A percentile compares a stretch with the other conserved stretches of the same genome.
Conservation (phyloP, 2,797 vertebrate species). For the Acrossocheilus fasciatus region DNA sequence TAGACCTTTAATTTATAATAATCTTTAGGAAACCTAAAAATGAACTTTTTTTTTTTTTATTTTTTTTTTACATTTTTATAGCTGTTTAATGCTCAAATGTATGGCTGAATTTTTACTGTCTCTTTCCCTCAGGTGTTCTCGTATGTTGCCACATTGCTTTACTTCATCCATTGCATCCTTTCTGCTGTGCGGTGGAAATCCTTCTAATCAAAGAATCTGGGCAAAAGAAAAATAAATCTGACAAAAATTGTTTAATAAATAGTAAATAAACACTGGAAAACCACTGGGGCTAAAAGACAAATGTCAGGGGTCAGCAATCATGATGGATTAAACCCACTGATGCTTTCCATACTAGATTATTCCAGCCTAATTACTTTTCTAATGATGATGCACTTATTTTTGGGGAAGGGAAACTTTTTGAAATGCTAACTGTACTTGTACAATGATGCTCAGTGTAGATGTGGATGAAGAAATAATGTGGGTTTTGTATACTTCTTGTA, state of each 20-base stretch:
- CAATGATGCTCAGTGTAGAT: neutral
- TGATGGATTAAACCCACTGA: neutral
- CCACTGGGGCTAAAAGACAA: neutral
- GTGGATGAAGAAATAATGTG: neutral
- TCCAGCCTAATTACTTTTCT: neutral
- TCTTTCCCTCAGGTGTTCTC: conserved; percentile 74
- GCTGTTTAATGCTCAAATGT: neutral
- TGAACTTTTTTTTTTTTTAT: too few species aligned
- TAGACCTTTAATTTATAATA: neutral
- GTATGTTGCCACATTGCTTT: conserved; percentile 70
- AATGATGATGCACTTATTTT: conserved; percentile 3
- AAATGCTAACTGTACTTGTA: neutral
- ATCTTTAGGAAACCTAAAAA: neutral
- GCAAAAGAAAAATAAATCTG: neutral
- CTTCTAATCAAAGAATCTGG: conserved; percentile 65
- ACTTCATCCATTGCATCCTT: conserved; percentile 79
- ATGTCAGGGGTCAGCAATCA: neutral
- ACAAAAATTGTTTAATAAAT: neutral
- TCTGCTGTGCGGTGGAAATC: conserved; percentile 78
- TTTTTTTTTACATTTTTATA: neutral
- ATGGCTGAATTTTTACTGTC: neutral
- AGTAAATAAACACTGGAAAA: neutral
- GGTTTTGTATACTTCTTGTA: conserved; percentile 9
- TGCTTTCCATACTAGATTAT: neutral
- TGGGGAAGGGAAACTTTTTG: conserved; percentile 12